phyloP scores from a whole-genome alignment of 2,888 invertebrate species.

The Ariolimax columbianus region DNA sequence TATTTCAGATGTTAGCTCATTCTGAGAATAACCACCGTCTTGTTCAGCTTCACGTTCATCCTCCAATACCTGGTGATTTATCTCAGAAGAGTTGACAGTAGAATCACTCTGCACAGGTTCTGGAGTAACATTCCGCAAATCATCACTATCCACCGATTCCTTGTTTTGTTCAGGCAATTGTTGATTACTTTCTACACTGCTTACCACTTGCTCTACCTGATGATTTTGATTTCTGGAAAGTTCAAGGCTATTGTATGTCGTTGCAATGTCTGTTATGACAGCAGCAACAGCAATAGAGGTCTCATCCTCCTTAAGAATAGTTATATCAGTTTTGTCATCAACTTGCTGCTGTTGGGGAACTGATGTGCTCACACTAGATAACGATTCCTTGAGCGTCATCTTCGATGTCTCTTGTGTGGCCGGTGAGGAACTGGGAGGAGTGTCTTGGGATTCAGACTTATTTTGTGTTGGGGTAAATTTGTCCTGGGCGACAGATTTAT shows the following conservation, averaged over 20 bases:
- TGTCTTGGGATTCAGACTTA: not conserved
- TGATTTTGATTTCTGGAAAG: conserved; percentile 13
- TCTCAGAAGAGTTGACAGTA: not conserved
- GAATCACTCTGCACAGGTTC: not conserved
- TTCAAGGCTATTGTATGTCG: not conserved
- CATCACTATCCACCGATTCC: not conserved
- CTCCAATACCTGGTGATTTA: conserved; percentile 16
- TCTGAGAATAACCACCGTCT: no score
- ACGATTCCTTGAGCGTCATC: not conserved
- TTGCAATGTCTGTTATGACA: not conserved
- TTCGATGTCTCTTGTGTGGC: not conserved
- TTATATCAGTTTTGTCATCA: not conserved
- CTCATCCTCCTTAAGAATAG: not conserved
- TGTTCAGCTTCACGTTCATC: conserved; percentile 1
- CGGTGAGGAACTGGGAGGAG: no score
- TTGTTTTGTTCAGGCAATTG: not conserved
- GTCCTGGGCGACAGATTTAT: not conserved
- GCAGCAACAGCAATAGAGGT: not conserved
- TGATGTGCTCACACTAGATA: not conserved
- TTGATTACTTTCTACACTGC: not conserved
- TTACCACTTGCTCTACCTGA: not conserved
- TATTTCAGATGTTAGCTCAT: not conserved
- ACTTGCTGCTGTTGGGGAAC: not conserved
- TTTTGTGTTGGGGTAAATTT: conserved; percentile 1
- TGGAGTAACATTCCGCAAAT: not conserved